Conservation (phyloP, 2,797 vertebrate genomes). For the Carcharodon carcharias region DNA sequence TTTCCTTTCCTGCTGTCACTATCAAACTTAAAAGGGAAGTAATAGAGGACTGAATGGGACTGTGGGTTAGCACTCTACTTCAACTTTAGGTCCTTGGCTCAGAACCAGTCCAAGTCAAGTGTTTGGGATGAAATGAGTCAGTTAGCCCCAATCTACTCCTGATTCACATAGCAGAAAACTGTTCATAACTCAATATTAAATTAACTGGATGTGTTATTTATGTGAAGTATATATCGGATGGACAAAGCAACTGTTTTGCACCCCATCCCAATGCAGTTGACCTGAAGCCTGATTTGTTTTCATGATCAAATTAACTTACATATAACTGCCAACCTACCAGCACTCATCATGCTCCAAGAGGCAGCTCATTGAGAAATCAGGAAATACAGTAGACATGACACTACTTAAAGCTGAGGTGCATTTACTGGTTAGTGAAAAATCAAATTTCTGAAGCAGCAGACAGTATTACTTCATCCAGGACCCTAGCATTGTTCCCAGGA, state of each 20-base stretch:
- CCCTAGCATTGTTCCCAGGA: not conserved
- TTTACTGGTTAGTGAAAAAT: not conserved
- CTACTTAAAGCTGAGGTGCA: not conserved
- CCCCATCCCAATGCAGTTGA: not conserved
- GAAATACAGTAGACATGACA: not conserved
- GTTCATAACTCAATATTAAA: not conserved
- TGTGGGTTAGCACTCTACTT: not conserved
- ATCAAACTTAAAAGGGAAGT: not conserved
- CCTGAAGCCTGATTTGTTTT: not conserved
- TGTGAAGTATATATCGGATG: not conserved
- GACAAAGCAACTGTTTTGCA: not conserved
- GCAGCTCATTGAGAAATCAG: not conserved
- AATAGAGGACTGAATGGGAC: not conserved
- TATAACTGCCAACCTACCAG: not conserved
- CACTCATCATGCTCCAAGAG: not conserved
- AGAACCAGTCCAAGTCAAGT: not conserved
- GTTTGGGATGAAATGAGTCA: not conserved
- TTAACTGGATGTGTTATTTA: not conserved
- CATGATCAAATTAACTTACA: not conserved
- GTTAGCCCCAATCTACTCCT: not conserved
- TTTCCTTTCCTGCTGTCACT: not conserved
- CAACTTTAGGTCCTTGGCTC: not conserved
- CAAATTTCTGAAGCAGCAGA: not conserved
- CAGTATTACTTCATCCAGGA: not conserved
- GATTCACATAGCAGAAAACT: not conserved